These are phyloP conservation scores for Eristalis tenax DNA, from an alignment of 2,888 invertebrate genomes.

Conservation along the genomic window DNA sequence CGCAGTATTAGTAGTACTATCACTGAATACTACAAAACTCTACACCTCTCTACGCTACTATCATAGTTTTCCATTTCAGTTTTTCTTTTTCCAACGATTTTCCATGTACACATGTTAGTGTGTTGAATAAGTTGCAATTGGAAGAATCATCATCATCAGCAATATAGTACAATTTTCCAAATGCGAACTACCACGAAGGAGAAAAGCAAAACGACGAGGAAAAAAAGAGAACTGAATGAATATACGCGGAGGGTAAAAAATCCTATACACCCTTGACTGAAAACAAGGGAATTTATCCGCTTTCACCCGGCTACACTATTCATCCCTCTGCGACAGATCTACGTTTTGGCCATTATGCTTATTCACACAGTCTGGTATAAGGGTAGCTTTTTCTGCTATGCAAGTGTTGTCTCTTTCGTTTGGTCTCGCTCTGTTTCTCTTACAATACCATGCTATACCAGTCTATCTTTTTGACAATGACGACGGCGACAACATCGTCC, in stretches of 20 bases:
- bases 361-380: conserved; percentile 16
- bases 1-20: conserved; percentile 23
- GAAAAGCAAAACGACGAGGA: background rate
- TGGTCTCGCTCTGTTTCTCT: conserved; percentile 58
- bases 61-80: conserved; percentile 10
- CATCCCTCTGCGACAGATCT: conserved; percentile 13
- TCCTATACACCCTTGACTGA: conserved; percentile 55
- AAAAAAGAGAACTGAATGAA: background rate
- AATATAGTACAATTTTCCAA: conserved; percentile 10
- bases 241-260: background rate
- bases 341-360: background rate
- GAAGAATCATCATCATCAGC: conserved; percentile 7
- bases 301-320: conserved; percentile 41
- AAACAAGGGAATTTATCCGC: conserved; percentile 52
- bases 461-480: background rate
- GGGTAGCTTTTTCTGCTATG: conserved; percentile 23
- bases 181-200: background rate
- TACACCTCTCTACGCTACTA: conserved; percentile 21
- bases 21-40: conserved; percentile 27
- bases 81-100: background rate
- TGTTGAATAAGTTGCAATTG: conserved; percentile 13
- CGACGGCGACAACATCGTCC: background rate
- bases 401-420: conserved; percentile 22
- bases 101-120: background rate
- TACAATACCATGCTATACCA: background rate